Base-by-base conservation (phyloP, 2,888 invertebrate genomes). In the Ecliptopera silaceata region DNA sequence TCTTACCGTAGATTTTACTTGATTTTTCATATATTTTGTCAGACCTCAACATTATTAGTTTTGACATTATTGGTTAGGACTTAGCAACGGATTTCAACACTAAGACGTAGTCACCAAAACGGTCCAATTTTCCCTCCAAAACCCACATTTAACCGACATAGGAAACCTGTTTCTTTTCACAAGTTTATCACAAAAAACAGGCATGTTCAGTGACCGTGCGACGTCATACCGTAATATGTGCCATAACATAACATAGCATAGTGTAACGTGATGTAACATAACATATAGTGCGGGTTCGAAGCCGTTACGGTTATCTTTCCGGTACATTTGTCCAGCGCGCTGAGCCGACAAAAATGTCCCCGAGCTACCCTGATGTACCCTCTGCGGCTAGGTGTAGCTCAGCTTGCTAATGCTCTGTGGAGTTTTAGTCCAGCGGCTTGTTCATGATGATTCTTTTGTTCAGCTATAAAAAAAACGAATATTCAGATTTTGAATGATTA, bases 311-410 rank as follows among this genome's bases (percentile, higher is more conserved):
- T 79, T 81, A 81, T 81, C 81, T 81, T 81, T 78, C 79, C 78
- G 66, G 66, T 78, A 81, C 81, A 81, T 81, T 81, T 78, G 77
- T 68, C 66, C 69, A 68, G 65, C 59, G 64, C 74, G 77, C 78
- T 78, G 80, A 77, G 69, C 72, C 72, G 75, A 72, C 79, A 75
- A 80, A 79, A 80, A 78, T 77, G 71, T 61, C 50, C 41, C 54
- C 46, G 41, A 42, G 41, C 29, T 54, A 39, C 56, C 65, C 51
- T 41, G 62, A 56, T 53, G 45, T 53, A 48, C 51, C 53, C 59
- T 22, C 42, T 42, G 46, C n/a, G 52, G 56, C 56, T 51, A 42
- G 38, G 36, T 38, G 18, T 39, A 22, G 38, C 36, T 32, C 36
- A 20, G 20, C 18, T 29, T 41, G 48, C 57, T 58, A 53, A 58